These are phyloP conservation scores for Ectemnius cavifrons DNA, from an alignment of 2,888 invertebrate genomes.

Conservation along the genomic window DNA sequence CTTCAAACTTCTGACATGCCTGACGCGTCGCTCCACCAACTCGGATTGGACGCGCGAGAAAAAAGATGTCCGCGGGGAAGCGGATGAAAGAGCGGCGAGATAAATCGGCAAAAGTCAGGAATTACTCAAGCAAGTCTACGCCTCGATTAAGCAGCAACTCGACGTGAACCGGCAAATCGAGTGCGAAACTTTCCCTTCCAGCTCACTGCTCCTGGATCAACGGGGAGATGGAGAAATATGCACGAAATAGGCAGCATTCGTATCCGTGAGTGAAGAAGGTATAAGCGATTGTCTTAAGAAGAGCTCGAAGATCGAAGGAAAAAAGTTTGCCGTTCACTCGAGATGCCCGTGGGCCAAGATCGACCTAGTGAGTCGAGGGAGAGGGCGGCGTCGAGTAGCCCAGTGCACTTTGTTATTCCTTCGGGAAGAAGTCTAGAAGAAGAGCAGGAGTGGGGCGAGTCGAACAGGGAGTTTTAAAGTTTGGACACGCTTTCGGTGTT, in stretches of 20 bases:
- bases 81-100: background rate
- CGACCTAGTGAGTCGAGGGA: slow-evolving; percentile 7
- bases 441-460: slow-evolving; percentile 23
- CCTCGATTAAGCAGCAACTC: slow-evolving; percentile 1
- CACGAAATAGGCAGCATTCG: slow-evolving; percentile 6
- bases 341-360: background rate
- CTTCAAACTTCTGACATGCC: slow-evolving; percentile 34
- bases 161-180: too few relatives aligned
- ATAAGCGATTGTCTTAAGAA: too few relatives aligned
- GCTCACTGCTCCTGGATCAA: too few relatives aligned
- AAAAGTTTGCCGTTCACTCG: slow-evolving; percentile 1
- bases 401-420: slow-evolving; percentile 56
- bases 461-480: slow-evolving; percentile 64
- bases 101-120: background rate
- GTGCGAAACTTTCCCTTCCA: too few relatives aligned
- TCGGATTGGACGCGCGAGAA: background rate
- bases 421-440: slow-evolving; percentile 21
- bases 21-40: background rate
- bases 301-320: background rate
- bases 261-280: too few relatives aligned
- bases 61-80: background rate
- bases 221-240: background rate
- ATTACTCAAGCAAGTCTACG: background rate
- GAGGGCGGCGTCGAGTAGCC: slow-evolving; percentile 1
- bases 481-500: slow-evolving; percentile 72